Evolutionary conservation across 2,797 vertebrate genomes (phyloP).

Genomic region (Zalophus californianus): DNA sequence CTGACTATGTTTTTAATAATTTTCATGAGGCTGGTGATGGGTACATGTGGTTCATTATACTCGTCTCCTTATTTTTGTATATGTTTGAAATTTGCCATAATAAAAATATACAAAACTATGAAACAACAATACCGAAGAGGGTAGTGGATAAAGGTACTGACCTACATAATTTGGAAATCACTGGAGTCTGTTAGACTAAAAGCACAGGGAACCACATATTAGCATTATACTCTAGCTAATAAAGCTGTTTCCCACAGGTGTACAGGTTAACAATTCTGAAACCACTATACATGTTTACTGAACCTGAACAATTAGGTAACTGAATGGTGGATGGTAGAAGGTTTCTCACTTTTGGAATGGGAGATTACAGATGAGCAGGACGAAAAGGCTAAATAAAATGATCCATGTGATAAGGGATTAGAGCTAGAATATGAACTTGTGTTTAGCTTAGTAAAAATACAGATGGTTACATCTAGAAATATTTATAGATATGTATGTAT

Average conservation of each 20-base stretch:
- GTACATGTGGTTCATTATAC: not conserved
- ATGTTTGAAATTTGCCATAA: not conserved
- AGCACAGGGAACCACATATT: not conserved
- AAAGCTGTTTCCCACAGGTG: not conserved
- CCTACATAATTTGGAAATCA: constrained; percentile 6
- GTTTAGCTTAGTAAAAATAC: not conserved
- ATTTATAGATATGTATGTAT: not conserved
- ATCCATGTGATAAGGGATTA: not conserved
- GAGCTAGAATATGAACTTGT: not conserved
- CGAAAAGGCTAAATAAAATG: not conserved
- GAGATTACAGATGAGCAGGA: not conserved
- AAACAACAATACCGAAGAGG: not conserved
- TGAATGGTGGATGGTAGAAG: not conserved
- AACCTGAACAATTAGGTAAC: not conserved
- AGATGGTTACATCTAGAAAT: not conserved
- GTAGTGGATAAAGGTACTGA: not conserved
- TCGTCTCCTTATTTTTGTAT: not conserved
- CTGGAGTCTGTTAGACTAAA: not conserved
- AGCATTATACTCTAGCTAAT: not conserved
- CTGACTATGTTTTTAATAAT: not conserved
- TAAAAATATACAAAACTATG: constrained; percentile 38
- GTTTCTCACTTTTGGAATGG: not conserved
- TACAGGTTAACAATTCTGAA: constrained; percentile 8
- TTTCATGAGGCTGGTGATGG: not conserved
- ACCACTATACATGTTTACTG: not conserved